Base-by-base conservation (phyloP, 2,888 invertebrate species). In the Leptopilina myrica region DNA sequence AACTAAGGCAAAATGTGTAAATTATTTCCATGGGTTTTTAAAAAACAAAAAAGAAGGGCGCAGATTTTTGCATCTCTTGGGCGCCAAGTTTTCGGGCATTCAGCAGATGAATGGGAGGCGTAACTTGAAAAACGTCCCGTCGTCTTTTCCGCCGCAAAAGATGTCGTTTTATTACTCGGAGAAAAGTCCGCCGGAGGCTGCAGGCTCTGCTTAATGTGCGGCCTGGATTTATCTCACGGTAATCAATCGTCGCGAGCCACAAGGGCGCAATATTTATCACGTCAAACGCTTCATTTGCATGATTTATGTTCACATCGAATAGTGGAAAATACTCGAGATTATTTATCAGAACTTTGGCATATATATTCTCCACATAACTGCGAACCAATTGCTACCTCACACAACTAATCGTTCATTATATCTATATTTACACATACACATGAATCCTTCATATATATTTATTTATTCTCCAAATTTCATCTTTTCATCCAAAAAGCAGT, bases 271-370 rank as follows among this genome's bases (percentile, higher is more conserved):
- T 90, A 90, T 90, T 90, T 90, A 90, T 90, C 90, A 90, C 89
- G 88, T 88, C 89, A 88, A 89, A 89, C 86, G 89, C 87, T 90
- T 90, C 88, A 89, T 89, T 90, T 89, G 87, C 89, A 90, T 90
- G 90, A 90, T 90, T 90, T 88, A 90, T 89, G 87, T 86, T 83
- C 83, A 33, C 85, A 82, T 84, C 86, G 86, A 88, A 87, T 73
- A 15, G 83, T 81, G 81, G 86, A 83, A 86, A 86, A 83, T 82
- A 85, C 7, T 8, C 82, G 78, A 84, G 84, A 88, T 87, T 87
- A 88, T 88, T 87, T 87, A 86, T 85, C 46, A 76, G 76, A 56
- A 11, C 56, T 73, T 46, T 59, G 56, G 40, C 11, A 56, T 73
- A 40, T 40, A 40, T 40, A 73, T 40, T n/a, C 56, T 11, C 26